Percentiles rank a stretch among this genome's conserved stretches.
These are phyloP conservation scores for Acanthiza pusilla DNA, from an alignment of 2,797 vertebrate genomes.

Conservation along the genomic window DNA sequence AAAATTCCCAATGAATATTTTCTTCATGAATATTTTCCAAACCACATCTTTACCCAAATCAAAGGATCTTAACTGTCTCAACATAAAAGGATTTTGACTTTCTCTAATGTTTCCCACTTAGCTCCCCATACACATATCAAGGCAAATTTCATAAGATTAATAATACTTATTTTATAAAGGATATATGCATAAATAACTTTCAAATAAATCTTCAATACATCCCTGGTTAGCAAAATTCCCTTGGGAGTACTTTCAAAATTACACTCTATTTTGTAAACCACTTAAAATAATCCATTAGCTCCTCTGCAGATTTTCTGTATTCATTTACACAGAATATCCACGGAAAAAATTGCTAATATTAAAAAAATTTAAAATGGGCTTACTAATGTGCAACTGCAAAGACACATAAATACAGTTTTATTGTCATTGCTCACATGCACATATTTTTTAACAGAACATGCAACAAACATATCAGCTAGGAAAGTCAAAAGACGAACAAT, in stretches of 20 bases:
- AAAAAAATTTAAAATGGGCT: background rate
- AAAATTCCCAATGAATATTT: background rate
- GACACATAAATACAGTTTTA: background rate
- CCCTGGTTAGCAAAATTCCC: background rate
- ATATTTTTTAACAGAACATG: background rate
- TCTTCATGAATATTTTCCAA: background rate
- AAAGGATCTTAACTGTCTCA: background rate
- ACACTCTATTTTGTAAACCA: background rate
- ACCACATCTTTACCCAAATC: background rate
- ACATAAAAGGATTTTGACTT: background rate
- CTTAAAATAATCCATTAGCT: background rate
- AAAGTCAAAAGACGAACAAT: background rate
- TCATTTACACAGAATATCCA: background rate
- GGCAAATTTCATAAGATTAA: background rate
- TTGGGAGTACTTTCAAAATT: background rate
- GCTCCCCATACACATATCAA: background rate
- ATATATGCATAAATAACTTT: background rate
- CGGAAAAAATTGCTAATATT: background rate
- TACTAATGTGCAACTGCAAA: background rate
- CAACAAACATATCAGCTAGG: background rate
- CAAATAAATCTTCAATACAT: background rate
- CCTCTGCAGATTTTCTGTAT: background rate
- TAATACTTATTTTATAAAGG: background rate
- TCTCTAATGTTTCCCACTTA: background rate
- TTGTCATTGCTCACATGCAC: background rate